Base-by-base conservation (phyloP, 2,888 invertebrate genomes). In the Apodemia mormo region DNA sequence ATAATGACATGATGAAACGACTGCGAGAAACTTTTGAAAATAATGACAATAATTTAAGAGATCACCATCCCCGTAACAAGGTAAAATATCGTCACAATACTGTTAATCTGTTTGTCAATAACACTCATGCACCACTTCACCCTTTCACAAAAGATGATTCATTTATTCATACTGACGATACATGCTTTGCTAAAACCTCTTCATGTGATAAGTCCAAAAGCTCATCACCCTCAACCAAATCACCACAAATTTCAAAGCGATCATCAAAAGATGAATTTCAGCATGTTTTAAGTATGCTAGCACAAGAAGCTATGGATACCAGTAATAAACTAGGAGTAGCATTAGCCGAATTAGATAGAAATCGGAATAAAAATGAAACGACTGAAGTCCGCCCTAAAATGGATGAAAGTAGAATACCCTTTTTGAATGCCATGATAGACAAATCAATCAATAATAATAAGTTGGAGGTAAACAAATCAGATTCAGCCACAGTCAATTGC, bases 241-340 rank as follows among this genome's bases (percentile, higher is more conserved):
- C 95, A 88, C 82, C 95, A 83, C 79, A 94, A 89, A 77, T 93
- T 87, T 82, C 88, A 76, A 87, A 92, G 84, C 83, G 89, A 79
- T 87, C 88, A 81, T 86, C 92, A 73, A 86, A 91, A 85, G 90
- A 94, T 84, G 88, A 92, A 86, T 86, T 96, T 83, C 96, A 96
- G 83, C 96, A 96, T 81, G 94, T 96, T 54, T 88, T 97, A 68
- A 95, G 96, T 78, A 95, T 96, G 82, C 93, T 97, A 72, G 96
- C 96, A 12, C 95, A 95, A 81, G 96, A 97, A 93, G 96, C 96
- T 14, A 95, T 95, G 88, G 96, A 96, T 81, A 96, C 96, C 65
- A 96, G 96, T 81, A 95, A 96, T 75, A 95, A 95, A 78, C 83
- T 96, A 78, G 95, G 95, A n/a, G 94, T 95, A 74, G 96, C 96